These are phyloP conservation scores for Allobates femoralis DNA, from an alignment of 2,797 vertebrate genomes.

Conservation along the genomic window DNA sequence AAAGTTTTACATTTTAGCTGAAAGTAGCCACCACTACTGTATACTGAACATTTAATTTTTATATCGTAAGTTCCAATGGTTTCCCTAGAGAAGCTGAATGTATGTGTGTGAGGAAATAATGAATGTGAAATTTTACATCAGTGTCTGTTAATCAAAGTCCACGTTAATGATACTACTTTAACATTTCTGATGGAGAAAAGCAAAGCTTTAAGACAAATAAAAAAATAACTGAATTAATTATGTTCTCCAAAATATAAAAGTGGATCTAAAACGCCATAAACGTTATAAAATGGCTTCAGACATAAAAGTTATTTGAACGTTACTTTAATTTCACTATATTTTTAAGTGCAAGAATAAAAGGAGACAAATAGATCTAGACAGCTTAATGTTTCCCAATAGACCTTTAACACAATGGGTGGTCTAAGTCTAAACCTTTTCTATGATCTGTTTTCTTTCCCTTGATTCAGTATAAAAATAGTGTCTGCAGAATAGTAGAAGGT, in stretches of 20 bases:
- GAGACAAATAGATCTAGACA: constrained; percentile 40
- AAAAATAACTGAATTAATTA: no score
- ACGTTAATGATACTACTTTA: background rate
- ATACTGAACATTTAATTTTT: background rate
- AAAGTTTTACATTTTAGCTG: background rate
- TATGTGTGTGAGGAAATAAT: background rate
- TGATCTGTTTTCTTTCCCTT: constrained; percentile 39
- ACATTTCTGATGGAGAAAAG: background rate
- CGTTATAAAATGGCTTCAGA: background rate
- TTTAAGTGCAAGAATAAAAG: constrained; percentile 27
- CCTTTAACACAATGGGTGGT: constrained; percentile 53
- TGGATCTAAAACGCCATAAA: background rate
- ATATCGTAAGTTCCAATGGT: background rate
- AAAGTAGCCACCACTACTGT: background rate
- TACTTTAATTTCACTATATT: constrained; percentile 34
- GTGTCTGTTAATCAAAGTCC: background rate
- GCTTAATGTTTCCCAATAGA: constrained; percentile 39
- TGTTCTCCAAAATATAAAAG: background rate
- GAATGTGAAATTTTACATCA: background rate
- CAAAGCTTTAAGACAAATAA: background rate
- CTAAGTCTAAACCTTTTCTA: constrained; percentile 31
- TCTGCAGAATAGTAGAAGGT: constrained; percentile 19
- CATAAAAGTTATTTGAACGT: background rate
- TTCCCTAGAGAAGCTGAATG: background rate
- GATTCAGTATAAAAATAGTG: constrained; percentile 11